Conservation (phyloP, 2,797 vertebrate genomes). For the Spinibarbus caldwelli region DNA sequence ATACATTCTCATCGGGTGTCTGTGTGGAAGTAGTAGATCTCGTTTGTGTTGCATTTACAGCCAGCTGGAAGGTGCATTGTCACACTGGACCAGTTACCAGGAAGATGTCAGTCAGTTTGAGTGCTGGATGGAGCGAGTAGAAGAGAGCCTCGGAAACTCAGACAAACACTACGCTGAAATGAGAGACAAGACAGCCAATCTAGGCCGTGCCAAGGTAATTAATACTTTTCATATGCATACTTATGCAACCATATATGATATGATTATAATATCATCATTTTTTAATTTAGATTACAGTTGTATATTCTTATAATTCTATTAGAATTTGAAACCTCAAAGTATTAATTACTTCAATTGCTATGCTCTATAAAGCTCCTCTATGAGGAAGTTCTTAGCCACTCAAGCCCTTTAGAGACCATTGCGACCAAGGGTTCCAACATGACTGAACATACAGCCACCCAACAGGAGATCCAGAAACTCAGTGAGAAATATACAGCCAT, state of each 20-base stretch:
- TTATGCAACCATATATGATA: not conserved
- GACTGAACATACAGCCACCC: conserved; percentile 88
- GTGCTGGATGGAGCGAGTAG: conserved; percentile 90
- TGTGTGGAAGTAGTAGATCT: not conserved
- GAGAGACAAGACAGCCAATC: conserved; percentile 89
- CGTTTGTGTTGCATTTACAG: conserved; percentile 72
- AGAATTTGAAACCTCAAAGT: not conserved
- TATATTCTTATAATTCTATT: not conserved
- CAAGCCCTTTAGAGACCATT: conserved; percentile 89
- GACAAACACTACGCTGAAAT: conserved; percentile 89
- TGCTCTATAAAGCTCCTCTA: conserved; percentile 83
- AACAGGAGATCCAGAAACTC: conserved; percentile 91
- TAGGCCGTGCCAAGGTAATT: conserved; percentile 90
- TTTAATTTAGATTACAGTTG: not conserved
- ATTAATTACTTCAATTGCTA: not conserved
- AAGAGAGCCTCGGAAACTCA: conserved; percentile 83
- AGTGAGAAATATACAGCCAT: conserved; percentile 84
- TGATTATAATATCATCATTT: not conserved
- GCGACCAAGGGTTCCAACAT: conserved; percentile 90
- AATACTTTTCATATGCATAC: not conserved
- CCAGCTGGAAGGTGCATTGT: conserved; percentile 92
- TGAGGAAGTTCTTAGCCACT: conserved; percentile 93
- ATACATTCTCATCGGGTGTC: not conserved
- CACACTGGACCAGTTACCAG: conserved; percentile 97
- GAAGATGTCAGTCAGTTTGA: conserved; percentile 93